phyloP scores from a whole-genome alignment of 37 sponge, comb jelly and placozoan species.

The Geodia barretti region DNA sequence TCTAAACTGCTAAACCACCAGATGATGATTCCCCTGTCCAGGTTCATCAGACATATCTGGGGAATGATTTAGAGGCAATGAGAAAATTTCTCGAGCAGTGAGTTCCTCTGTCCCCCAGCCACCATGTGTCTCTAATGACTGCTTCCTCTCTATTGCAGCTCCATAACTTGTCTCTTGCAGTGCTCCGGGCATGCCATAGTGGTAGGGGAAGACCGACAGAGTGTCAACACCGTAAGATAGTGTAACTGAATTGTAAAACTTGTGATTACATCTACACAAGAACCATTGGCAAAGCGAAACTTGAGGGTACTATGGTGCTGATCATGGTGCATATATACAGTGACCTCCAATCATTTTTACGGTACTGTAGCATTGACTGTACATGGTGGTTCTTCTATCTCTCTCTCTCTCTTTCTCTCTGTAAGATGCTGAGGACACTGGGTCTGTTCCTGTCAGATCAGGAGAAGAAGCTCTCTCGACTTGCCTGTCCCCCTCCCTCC shows the following conservation, averaged over 20 bases:
- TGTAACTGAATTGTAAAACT: background rate
- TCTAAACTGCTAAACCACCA: no score
- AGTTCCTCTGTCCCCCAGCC: background rate
- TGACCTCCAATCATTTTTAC: background rate
- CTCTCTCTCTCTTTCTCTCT: no score
- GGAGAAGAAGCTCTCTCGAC: constrained; percentile 66
- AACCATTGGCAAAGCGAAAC: no score
- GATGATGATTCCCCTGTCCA: background rate
- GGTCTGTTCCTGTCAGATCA: constrained; percentile 69
- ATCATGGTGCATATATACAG: background rate
- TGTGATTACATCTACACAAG: no score
- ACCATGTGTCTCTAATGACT: background rate
- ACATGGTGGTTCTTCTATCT: constrained; percentile 28
- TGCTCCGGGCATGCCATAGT: constrained; percentile 66
- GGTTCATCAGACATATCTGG: constrained; percentile 19
- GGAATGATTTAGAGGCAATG: background rate
- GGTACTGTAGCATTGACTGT: no score
- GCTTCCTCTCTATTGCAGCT: constrained; percentile 19
- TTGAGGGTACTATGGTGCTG: no score
- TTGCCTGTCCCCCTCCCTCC: background rate
- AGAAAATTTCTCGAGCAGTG: background rate
- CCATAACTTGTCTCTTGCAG: constrained; percentile 68
- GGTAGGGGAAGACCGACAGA: constrained; percentile 32
- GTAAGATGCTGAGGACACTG: constrained; percentile 53
- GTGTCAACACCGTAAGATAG: constrained; percentile 46